A percentile compares a stretch with the other conserved stretches of the same genome.
Evolutionary conservation across 2,113 vertebrate genomes (phyloP).

Genomic region (Daphoenositta chrysoptera): DNA sequence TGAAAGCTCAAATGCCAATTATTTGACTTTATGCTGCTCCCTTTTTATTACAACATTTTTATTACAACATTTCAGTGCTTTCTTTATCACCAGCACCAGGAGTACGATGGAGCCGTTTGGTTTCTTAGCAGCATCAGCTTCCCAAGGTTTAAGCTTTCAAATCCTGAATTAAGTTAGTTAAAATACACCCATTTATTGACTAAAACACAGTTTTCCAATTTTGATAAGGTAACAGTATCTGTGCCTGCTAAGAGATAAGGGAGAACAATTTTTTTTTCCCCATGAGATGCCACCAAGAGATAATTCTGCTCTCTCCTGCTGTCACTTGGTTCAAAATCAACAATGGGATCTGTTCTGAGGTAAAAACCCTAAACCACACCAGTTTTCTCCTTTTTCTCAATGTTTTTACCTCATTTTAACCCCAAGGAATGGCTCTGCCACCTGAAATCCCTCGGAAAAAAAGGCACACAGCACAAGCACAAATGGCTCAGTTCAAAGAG

Average conservation of each 20-base stretch:
- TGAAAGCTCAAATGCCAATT: not conserved
- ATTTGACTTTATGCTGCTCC: not conserved
- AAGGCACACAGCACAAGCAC: not conserved
- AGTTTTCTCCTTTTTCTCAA: rapidly evolving
- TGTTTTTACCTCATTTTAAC: not conserved
- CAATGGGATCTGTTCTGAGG: not conserved
- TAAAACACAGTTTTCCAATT: not conserved
- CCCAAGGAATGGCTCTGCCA: not conserved
- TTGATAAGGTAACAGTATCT: not conserved
- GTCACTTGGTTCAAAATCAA: not conserved
- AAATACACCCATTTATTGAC: not conserved
- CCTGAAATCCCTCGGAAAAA: rapidly evolving
- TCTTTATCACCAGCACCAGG: not conserved
- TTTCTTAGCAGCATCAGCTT: not conserved
- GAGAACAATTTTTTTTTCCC: not conserved
- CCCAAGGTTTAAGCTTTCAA: not conserved
- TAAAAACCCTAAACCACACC: not conserved
- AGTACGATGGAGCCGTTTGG: rapidly evolving
- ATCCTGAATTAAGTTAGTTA: not conserved
- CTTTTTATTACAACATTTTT: not conserved
- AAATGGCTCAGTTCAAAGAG: not conserved
- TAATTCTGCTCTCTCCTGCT: not conserved
- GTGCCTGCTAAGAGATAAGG: not conserved
- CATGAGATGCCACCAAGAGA: not conserved
- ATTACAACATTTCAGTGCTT: not conserved